Evolutionary conservation across 2,113 vertebrate species (phyloP), one percentile per base, ranked within the genome.

Genomic region (Pygoscelis antarcticus): DNA sequence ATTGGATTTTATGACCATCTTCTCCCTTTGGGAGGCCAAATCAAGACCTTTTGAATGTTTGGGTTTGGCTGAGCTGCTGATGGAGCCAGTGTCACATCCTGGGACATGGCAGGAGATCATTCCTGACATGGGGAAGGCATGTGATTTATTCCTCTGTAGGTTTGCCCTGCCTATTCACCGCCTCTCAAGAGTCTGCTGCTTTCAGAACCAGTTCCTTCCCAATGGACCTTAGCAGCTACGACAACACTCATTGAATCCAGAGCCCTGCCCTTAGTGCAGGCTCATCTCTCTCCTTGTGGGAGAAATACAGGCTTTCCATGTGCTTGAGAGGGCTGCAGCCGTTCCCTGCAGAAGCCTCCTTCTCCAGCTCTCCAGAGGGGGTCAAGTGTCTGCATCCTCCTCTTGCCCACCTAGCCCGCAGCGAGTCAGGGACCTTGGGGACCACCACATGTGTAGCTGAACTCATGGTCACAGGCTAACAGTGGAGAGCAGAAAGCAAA

Each of bases 361-460:
- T 17, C 77, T 52, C 70, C 6, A 6, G 22, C 49, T 64, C 1
- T 1, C 47, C 1, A 1, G 47, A 71, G 20, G 4, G 19, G 15
- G 3, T 23, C 42, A 54, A 72, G 44, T 16, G 3, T 20, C 54
- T 52, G 58, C 46, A 36, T 30, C 30, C 18, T 55, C 38, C 62
- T 52, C 3, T 2, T 65, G 34, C 49, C 60, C 62, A 51, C 12
- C 30, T 5, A 18, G n/a, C 38, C 76, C 34, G 17, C n/a, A 65
- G 71, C 0, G 0, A 60, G 52, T 16, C 62, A 9, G 25, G 23
- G 30, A 52, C 38, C 58, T 34, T 3, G 11, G 25, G 38, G 64
- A 60, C n/a, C 58, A 23, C 23, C 10, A 5, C 18, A 7, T 3
- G 11, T 32, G 40, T 10, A 38, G 72, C 47, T 55, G n/a, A 79